Conservation (phyloP, 2,888 invertebrate species). For the Caenorhabditis doughertyi region DNA sequence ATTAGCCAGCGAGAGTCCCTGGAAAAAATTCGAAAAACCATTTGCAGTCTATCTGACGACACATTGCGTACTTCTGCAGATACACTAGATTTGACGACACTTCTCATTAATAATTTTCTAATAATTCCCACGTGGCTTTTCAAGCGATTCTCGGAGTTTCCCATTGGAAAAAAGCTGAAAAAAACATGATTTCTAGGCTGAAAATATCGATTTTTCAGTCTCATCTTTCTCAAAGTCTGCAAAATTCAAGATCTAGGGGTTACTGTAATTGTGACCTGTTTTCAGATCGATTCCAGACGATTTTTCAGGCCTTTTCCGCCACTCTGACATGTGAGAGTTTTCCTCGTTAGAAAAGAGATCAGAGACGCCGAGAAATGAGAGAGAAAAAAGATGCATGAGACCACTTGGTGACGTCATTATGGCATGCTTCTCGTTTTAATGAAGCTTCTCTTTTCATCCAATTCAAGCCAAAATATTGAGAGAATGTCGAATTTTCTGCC, state of each 20-base stretch:
- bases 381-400: not conserved
- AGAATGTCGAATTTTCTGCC: too few relatives aligned
- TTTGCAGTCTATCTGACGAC: constrained; percentile 29
- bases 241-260: too few relatives aligned
- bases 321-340: too few relatives aligned
- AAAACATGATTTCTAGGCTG: not conserved
- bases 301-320: not conserved
- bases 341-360: not conserved
- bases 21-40: not conserved
- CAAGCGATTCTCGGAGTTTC: not conserved
- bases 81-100: constrained; percentile 12
- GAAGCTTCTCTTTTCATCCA: not conserved
- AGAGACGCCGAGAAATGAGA: not conserved
- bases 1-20: not conserved
- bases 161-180: not conserved
- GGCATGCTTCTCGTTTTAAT: constrained; percentile 8
- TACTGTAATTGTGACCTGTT: too few relatives aligned
- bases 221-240: too few relatives aligned
- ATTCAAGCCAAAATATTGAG: too few relatives aligned
- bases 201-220: too few relatives aligned
- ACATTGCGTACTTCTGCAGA: constrained; percentile 38
- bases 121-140: constrained; percentile 1
- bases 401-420: constrained; percentile 9
- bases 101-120: too few relatives aligned
- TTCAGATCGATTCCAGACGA: too few relatives aligned